Percentiles rank a stretch among this genome's conserved stretches.
Evolutionary conservation across 2,113 vertebrate species (phyloP).

Genomic region (Gymnocephalus cernua): DNA sequence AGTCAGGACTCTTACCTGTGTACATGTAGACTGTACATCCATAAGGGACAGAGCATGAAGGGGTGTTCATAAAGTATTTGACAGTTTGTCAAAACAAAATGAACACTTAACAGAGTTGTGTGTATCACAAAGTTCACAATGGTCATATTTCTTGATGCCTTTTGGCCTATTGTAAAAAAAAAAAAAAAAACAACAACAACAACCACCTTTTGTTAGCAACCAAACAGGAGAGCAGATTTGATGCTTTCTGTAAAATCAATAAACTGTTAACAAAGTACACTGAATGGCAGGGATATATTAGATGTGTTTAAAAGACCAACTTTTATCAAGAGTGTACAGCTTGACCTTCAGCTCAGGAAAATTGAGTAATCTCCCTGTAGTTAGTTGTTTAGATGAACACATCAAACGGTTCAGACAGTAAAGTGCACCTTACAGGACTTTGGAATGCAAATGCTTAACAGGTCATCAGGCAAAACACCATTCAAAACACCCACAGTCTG

Average conservation of each 20-base stretch:
- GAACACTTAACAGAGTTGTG: too few relatives aligned
- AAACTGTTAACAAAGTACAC: not conserved
- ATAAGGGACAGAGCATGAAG: constrained; percentile 2
- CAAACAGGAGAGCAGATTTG: constrained; percentile 6
- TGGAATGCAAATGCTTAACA: constrained; percentile 62
- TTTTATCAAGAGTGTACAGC: not conserved
- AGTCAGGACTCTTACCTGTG: constrained; percentile 10
- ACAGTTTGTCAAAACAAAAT: constrained; percentile 9
- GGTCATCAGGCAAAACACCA: constrained; percentile 57
- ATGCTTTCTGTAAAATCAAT: constrained; percentile 3
- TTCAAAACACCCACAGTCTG: constrained; percentile 52
- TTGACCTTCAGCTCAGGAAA: constrained; percentile 13
- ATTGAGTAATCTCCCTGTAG: constrained; percentile 11
- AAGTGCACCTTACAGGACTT: constrained; percentile 34
- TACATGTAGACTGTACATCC: not conserved
- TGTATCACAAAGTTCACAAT: not conserved
- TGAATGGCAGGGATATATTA: not conserved
- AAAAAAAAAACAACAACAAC: too few relatives aligned
- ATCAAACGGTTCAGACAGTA: constrained; percentile 38
- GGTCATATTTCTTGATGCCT: not conserved
- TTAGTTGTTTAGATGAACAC: constrained; percentile 30
- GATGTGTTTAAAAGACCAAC: not conserved
- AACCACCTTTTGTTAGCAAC: not conserved
- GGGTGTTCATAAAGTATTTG: constrained; percentile 5
- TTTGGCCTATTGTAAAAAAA: not conserved